Evolutionary conservation across 2,888 invertebrate genomes (phyloP).

Genomic region (Drosophila acutilabella): DNA sequence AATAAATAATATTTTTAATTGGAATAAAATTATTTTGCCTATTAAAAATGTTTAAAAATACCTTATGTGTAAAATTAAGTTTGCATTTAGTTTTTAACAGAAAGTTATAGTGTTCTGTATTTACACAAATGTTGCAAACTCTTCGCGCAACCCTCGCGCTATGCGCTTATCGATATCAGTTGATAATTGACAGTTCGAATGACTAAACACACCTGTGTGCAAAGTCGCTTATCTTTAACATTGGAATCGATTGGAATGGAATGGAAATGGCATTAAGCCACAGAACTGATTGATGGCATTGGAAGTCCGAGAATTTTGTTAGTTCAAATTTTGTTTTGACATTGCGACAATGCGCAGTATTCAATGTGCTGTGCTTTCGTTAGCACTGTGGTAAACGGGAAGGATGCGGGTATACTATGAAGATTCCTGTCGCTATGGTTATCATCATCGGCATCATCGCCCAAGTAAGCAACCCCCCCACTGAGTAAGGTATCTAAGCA

Average conservation of each 20-base stretch:
- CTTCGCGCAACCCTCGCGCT: conserved; percentile 10
- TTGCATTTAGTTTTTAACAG: too few relatives aligned
- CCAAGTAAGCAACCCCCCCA: conserved; percentile 55
- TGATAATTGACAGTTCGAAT: conserved; percentile 20
- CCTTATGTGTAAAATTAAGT: too few relatives aligned
- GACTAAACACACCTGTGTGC: conserved; percentile 40
- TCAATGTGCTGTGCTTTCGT: conserved; percentile 50
- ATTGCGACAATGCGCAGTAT: conserved; percentile 45
- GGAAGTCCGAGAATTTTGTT: conserved; percentile 12
- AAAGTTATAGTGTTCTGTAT: too few relatives aligned
- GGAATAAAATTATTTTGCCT: too few relatives aligned
- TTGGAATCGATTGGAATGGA: conserved; percentile 37
- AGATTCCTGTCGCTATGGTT: conserved; percentile 70
- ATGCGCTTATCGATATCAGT: conserved; percentile 26
- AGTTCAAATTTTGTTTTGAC: conserved; percentile 13
- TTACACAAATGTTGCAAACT: too few relatives aligned
- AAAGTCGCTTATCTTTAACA: conserved; percentile 34
- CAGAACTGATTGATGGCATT: conserved; percentile 54
- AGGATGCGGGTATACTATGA: conserved; percentile 71
- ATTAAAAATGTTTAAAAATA: too few relatives aligned
- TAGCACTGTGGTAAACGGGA: conserved; percentile 30
- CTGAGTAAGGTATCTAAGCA: background rate
- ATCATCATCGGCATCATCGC: conserved; percentile 75
- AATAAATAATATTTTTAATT: too few relatives aligned
- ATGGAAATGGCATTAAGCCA: conserved; percentile 43